A percentile compares a stretch with the other conserved stretches of the same genome.
Evolutionary conservation across 2,113 vertebrate species (phyloP).

Genomic region (Festucalex cinctus): DNA sequence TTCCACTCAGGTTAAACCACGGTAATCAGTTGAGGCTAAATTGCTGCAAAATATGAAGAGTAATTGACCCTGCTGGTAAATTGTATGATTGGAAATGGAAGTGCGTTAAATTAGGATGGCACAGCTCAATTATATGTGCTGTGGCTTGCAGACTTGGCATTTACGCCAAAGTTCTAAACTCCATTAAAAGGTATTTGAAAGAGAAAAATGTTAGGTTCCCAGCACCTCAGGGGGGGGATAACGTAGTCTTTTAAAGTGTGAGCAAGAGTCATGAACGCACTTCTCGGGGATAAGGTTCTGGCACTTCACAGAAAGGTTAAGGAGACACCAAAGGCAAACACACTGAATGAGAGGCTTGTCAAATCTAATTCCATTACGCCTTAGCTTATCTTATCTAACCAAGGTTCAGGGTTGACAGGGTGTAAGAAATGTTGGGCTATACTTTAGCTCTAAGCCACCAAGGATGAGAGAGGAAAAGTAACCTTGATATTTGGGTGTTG

Average conservation of each 20-base stretch:
- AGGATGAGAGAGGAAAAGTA: conserved; percentile 48
- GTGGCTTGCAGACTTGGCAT: conserved; percentile 74
- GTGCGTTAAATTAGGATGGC: conserved; percentile 68
- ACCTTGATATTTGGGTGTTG: conserved; percentile 65
- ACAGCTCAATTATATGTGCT: conserved; percentile 76
- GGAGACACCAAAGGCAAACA: conserved; percentile 72
- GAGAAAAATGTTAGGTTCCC: conserved; percentile 62
- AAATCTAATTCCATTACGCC: conserved; percentile 69
- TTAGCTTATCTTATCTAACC: conserved; percentile 68
- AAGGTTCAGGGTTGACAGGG: conserved; percentile 60
- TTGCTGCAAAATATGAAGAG: conserved; percentile 65
- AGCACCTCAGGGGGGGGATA: conserved; percentile 55
- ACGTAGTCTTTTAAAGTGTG: conserved; percentile 56
- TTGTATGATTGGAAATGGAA: conserved; percentile 67
- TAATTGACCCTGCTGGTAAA: conserved; percentile 69
- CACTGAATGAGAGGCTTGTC: conserved; percentile 63
- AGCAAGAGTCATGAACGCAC: conserved; percentile 58
- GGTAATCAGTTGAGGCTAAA: conserved; percentile 61
- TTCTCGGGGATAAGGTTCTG: conserved; percentile 52
- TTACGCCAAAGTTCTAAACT: conserved; percentile 76
- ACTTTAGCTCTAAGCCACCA: conserved; percentile 52
- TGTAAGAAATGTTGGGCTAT: conserved; percentile 55
- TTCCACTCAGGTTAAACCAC: conserved; percentile 55
- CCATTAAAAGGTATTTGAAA: conserved; percentile 76
- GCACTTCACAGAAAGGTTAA: conserved; percentile 71